Percentiles rank a stretch among this genome's conserved stretches.
Conservation (phyloP, 2,797 vertebrate genomes). For the Chelidonichthys spinosus region DNA sequence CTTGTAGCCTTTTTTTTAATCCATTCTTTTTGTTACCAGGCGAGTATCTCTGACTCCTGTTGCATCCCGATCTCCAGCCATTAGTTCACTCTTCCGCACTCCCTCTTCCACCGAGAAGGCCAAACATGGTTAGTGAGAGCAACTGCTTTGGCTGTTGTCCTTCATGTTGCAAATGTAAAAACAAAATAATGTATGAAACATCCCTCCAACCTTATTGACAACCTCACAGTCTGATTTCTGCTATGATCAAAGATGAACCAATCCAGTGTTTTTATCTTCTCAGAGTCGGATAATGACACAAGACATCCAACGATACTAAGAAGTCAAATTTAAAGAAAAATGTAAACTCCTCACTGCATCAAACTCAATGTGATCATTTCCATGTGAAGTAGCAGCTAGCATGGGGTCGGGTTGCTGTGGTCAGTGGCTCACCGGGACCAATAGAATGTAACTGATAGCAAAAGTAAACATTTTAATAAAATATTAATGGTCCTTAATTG, state of each 20-base stretch:
- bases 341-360: neutral
- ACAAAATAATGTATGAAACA: neutral
- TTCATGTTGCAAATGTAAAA: conserved; percentile 2
- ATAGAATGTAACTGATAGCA: no score
- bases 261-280: neutral
- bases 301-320: neutral
- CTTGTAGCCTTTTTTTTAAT: neutral
- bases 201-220: neutral
- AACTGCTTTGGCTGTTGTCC: neutral
- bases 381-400: neutral
- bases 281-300: no score
- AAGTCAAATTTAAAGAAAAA: no score
- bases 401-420: neutral
- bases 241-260: neutral
- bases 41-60: conserved; percentile 90
- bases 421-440: no score
- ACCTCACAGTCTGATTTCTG: neutral
- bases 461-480: neutral
- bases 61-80: conserved; percentile 71
- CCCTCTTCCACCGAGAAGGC: conserved; percentile 83
- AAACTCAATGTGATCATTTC: neutral
- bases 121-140: conserved; percentile 85
- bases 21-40: conserved; percentile 78
- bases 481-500: neutral
- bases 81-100: conserved; percentile 51